phyloP scores from a whole-genome alignment of 2,797 vertebrate genomes.

The Glyptemys insculpta region DNA sequence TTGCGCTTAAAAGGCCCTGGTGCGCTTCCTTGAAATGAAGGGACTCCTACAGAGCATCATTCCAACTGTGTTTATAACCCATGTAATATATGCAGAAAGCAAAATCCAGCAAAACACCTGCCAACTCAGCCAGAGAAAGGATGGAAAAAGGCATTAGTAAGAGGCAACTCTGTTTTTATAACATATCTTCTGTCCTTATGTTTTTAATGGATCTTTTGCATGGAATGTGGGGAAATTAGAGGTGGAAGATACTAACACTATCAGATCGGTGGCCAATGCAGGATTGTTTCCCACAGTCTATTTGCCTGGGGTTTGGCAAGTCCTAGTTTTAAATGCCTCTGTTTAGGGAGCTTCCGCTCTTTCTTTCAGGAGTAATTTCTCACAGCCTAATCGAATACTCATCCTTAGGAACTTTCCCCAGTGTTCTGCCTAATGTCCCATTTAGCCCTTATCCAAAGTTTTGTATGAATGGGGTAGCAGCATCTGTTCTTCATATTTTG shows the following conservation, averaged over 20 bases:
- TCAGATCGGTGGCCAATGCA: background rate
- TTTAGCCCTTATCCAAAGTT: background rate
- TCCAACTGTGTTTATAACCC: background rate
- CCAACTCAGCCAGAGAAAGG: background rate
- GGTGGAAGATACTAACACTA: background rate
- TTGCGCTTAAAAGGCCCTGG: background rate
- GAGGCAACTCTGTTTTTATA: background rate
- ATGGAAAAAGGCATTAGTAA: background rate
- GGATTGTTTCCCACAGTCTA: background rate
- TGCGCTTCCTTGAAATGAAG: background rate
- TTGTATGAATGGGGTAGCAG: background rate
- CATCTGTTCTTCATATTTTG: background rate
- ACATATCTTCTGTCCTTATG: background rate
- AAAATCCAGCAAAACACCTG: background rate
- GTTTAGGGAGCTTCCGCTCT: background rate
- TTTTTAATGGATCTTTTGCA: background rate
- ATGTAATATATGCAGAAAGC: background rate
- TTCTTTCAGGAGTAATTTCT: background rate
- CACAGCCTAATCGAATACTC: background rate
- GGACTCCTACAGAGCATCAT: background rate
- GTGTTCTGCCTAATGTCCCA: background rate
- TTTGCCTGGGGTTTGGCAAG: background rate
- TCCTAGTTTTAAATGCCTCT: background rate
- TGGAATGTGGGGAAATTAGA: background rate
- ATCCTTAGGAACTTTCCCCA: background rate